Percentiles rank a stretch among this genome's conserved stretches.
phyloP scores from a whole-genome alignment of 2,797 vertebrate genomes.

The Hylomyscus alleni region DNA sequence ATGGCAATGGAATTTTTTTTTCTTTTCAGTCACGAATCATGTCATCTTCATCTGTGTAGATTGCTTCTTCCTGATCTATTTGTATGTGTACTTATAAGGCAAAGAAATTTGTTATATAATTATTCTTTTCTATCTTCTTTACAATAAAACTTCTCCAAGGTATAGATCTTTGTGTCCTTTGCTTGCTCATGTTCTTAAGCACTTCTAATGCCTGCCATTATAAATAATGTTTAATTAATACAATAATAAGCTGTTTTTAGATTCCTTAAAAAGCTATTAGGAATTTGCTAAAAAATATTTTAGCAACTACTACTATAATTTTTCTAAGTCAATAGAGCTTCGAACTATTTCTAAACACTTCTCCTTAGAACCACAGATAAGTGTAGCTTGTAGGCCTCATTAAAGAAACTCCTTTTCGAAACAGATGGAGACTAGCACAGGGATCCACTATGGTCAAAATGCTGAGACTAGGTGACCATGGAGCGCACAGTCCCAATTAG shows the following conservation, averaged over 20 bases:
- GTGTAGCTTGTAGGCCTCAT: neutral
- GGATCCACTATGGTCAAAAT: neutral
- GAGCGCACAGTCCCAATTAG: neutral
- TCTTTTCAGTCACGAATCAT: slow-evolving; percentile 49
- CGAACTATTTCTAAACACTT: neutral
- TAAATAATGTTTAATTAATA: neutral
- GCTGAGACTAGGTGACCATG: neutral
- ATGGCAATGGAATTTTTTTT: neutral
- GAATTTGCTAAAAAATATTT: neutral
- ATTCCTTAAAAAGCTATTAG: slow-evolving; percentile 44
- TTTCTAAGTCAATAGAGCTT: neutral
- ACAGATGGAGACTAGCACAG: neutral
- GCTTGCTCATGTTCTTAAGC: neutral
- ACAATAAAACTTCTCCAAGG: neutral
- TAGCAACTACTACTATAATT: neutral
- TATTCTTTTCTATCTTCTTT: slow-evolving; percentile 34
- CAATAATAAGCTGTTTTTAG: neutral
- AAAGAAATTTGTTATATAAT: neutral
- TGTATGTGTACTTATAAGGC: slow-evolving; percentile 40
- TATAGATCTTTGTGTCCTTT: slow-evolving; percentile 2
- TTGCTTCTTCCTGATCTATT: neutral
- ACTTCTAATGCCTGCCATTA: neutral
- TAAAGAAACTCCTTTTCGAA: neutral
- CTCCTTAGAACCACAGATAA: neutral
- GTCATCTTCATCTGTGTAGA: neutral